phyloP scores from a whole-genome alignment of 2,113 vertebrate species.

The Cricetomys ansorgei region DNA sequence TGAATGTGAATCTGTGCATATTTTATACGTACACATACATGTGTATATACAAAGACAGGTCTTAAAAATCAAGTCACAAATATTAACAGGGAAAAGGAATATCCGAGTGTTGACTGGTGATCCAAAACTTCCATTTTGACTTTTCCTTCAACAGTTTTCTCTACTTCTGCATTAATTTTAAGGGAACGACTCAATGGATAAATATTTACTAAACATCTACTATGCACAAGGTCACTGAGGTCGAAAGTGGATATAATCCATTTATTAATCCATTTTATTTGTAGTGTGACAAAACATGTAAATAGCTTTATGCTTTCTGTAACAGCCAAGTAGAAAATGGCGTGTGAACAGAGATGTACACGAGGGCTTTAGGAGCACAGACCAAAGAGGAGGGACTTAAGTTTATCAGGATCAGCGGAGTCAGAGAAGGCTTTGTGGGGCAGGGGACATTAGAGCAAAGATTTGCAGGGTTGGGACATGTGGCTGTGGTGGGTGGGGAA shows the following conservation, averaged over 20 bases:
- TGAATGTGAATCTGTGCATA: background rate
- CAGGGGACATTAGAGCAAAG: slow-evolving; percentile 64
- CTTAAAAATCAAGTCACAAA: slow-evolving; percentile 30
- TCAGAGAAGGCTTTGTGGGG: slow-evolving; percentile 56
- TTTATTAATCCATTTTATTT: background rate
- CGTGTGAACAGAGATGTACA: background rate
- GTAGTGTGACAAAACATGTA: background rate
- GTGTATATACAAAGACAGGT: background rate
- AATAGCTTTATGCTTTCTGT: slow-evolving; percentile 15
- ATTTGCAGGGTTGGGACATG: slow-evolving; percentile 69
- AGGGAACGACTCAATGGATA: slow-evolving; percentile 17
- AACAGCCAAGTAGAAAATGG: slow-evolving; percentile 28
- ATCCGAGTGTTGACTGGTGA: slow-evolving; percentile 10
- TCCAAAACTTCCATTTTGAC: slow-evolving; percentile 32
- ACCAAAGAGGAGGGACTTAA: slow-evolving; percentile 38
- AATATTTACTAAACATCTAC: slow-evolving; percentile 41
- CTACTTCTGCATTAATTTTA: slow-evolving; percentile 43
- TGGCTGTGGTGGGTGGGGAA: slow-evolving; percentile 9
- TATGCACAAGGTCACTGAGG: slow-evolving; percentile 6
- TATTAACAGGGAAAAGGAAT: slow-evolving; percentile 3
- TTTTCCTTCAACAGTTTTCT: slow-evolving; percentile 61
- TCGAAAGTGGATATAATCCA: slow-evolving; percentile 28
- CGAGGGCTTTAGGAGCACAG: slow-evolving; percentile 17
- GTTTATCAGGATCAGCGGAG: slow-evolving; percentile 39
- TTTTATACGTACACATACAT: background rate